Evolutionary conservation across 2,888 invertebrate species (phyloP).

Genomic region (Galeopsomyia nigrocyanea): DNA sequence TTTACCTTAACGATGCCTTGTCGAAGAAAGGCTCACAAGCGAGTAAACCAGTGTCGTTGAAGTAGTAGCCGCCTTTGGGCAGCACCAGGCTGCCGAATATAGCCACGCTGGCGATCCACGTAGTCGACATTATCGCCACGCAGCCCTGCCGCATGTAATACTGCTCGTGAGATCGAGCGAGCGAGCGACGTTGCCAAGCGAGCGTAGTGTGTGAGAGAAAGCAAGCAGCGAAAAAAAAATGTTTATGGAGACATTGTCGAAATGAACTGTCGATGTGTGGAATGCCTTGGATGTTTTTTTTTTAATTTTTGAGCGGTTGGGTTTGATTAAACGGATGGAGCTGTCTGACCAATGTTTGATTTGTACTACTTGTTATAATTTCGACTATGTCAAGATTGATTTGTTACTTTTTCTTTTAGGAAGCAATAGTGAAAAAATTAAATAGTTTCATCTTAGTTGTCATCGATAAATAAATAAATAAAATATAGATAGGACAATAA

Average conservation of each 20-base stretch:
- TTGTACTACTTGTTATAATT: too few species aligned
- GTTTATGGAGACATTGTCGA: not conserved
- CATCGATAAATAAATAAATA: too few species aligned
- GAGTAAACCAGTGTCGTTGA: slow-evolving; percentile 87
- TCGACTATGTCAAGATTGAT: too few species aligned
- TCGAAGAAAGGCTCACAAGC: slow-evolving; percentile 92
- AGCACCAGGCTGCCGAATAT: slow-evolving; percentile 86
- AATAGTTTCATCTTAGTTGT: too few species aligned
- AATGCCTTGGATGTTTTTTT: too few species aligned
- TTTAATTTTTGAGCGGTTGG: too few species aligned
- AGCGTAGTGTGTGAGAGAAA: not conserved
- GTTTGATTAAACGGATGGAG: too few species aligned
- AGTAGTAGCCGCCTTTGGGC: slow-evolving; percentile 89
- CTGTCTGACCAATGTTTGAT: too few species aligned
- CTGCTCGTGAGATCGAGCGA: slow-evolving; percentile 55
- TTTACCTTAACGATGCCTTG: slow-evolving; percentile 76
- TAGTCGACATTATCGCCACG: slow-evolving; percentile 85
- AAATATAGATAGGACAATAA: too few species aligned
- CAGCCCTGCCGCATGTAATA: slow-evolving; percentile 80
- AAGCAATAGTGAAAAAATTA: too few species aligned
- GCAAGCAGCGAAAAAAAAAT: not conserved
- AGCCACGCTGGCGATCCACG: slow-evolving; percentile 88
- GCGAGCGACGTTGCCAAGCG: slow-evolving; percentile 40
- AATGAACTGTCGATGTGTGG: too few species aligned
- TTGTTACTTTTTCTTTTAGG: too few species aligned